These are phyloP conservation scores for Cistogaster globosa DNA, from an alignment of 2,888 invertebrate species.

Conservation along the genomic window DNA sequence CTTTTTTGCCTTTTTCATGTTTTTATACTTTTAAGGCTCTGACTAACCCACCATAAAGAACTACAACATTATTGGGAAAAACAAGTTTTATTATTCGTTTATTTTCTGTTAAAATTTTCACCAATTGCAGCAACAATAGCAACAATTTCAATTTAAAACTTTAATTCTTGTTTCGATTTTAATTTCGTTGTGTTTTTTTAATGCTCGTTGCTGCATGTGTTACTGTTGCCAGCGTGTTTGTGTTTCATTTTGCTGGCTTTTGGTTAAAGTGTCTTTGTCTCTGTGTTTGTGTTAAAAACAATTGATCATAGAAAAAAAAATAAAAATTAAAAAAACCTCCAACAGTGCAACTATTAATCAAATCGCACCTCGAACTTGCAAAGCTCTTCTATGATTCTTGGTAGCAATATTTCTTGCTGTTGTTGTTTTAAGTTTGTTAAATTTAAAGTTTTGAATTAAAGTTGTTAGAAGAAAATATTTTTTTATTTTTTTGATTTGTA, in stretches of 20 bases:
- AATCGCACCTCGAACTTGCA: conserved; percentile 71
- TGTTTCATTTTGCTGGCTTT: conserved; percentile 1
- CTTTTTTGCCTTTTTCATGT: too few species aligned
- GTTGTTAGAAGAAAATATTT: conserved; percentile 32
- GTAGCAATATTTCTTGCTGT: neutral
- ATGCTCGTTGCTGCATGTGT: conserved; percentile 1
- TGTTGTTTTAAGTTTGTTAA: conserved; percentile 9
- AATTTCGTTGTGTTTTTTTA: conserved; percentile 9
- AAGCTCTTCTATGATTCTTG: conserved; percentile 58
- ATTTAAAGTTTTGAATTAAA: conserved; percentile 47
- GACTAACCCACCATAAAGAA: neutral
- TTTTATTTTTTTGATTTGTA: conserved; percentile 24
- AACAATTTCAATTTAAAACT: conserved; percentile 40
- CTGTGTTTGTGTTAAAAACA: neutral
- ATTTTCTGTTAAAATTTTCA: conserved; percentile 43
- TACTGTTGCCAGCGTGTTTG: conserved; percentile 23
- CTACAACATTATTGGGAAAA: conserved; percentile 44
- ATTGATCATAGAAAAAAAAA: conserved; percentile 34
- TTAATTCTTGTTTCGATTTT: conserved; percentile 61
- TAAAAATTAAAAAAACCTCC: conserved; percentile 29
- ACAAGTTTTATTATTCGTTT: conserved; percentile 37
- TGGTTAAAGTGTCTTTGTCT: neutral
- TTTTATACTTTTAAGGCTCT: conserved; percentile 16
- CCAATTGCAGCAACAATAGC: conserved; percentile 51
- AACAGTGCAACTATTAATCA: conserved; percentile 66